Conservation (phyloP, 2,888 invertebrate genomes). For the Rotaria macrura region DNA sequence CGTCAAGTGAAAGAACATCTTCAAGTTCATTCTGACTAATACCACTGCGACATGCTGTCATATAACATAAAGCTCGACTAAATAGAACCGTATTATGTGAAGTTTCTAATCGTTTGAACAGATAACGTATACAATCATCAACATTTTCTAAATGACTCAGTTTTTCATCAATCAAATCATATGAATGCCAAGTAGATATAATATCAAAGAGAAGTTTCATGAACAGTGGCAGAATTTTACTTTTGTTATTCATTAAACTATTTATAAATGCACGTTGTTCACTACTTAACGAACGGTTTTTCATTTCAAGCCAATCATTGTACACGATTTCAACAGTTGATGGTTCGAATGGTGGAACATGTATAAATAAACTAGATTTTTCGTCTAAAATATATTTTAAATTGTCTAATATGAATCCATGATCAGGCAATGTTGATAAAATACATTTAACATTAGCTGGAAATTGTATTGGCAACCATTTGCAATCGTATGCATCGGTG, state of each 20-base stretch:
- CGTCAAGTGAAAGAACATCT: constrained; percentile 29
- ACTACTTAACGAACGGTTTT: neutral
- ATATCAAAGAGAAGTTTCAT: constrained; percentile 25
- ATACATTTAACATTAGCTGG: constrained; percentile 26
- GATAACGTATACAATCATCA: constrained; percentile 18
- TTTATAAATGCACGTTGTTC: neutral
- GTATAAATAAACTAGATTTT: neutral
- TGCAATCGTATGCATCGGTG: constrained; percentile 4
- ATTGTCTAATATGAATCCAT: neutral
- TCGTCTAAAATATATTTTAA: neutral
- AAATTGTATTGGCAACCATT: constrained; percentile 15
- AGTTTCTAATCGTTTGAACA: constrained; percentile 22
- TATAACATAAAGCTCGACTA: constrained; percentile 27
- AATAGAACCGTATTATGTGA: constrained; percentile 19
- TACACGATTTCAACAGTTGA: neutral
- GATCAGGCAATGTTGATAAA: constrained; percentile 24
- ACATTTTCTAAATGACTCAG: neutral
- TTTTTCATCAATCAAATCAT: constrained; percentile 8
- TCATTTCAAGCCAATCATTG: constrained; percentile 17
- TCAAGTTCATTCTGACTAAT: constrained; percentile 29
- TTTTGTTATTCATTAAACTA: neutral
- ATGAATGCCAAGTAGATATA: constrained; percentile 23
- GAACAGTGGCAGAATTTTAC: constrained; percentile 6
- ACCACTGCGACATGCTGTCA: constrained; percentile 14
- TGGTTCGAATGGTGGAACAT: constrained; percentile 5